A percentile compares a stretch with the other conserved stretches of the same genome.
Evolutionary conservation across 2,888 invertebrate species (phyloP).

Genomic region (Aspidapion aeneum): DNA sequence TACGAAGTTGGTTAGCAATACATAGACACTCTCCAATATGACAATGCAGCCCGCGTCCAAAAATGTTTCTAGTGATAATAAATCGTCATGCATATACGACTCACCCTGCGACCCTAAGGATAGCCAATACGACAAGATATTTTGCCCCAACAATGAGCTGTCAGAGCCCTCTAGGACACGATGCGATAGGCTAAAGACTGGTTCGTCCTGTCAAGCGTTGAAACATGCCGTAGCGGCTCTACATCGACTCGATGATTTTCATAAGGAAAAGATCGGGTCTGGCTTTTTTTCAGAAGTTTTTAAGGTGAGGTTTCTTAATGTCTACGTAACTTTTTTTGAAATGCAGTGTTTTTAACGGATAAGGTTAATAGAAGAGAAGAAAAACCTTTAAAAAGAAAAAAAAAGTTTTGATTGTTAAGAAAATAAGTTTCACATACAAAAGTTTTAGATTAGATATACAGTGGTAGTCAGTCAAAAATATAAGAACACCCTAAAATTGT

Average conservation of each 20-base stretch:
- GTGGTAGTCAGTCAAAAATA: too few relatives aligned
- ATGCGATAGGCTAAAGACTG: constrained; percentile 59
- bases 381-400: too few relatives aligned
- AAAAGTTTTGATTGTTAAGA: too few relatives aligned
- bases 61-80: constrained; percentile 35
- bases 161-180: constrained; percentile 44
- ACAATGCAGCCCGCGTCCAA: constrained; percentile 41
- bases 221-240: constrained; percentile 89
- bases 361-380: too few relatives aligned
- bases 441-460: too few relatives aligned
- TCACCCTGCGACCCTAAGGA: constrained; percentile 46
- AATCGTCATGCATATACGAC: constrained; percentile 46
- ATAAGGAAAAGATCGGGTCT: constrained; percentile 86
- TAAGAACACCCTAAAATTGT: too few relatives aligned
- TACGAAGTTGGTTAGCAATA: constrained; percentile 48
- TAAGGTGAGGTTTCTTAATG: constrained; percentile 66
- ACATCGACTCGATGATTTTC: constrained; percentile 91
- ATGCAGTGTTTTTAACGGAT: too few relatives aligned
- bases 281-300: constrained; percentile 98
- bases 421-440: too few relatives aligned
- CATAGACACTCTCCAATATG: constrained; percentile 33
- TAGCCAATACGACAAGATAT: constrained; percentile 43
- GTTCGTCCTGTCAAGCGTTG: constrained; percentile 84
- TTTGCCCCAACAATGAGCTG: constrained; percentile 46
- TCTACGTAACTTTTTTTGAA: too few relatives aligned